Base-by-base conservation (phyloP, 1,140 invertebrate species). In the Aphidius gifuensis region DNA sequence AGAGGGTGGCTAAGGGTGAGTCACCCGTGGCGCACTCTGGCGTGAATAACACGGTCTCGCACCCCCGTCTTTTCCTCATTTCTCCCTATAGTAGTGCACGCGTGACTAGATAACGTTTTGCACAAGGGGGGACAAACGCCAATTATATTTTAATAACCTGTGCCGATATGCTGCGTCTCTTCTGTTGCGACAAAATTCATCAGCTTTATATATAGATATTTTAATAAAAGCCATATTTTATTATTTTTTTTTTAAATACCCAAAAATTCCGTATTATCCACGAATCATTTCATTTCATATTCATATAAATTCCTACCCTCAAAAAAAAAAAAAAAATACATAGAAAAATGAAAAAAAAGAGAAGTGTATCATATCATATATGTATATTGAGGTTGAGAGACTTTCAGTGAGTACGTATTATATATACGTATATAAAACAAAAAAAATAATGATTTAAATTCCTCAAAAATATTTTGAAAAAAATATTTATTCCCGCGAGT, bases 121-220 rank as follows among this genome's bases (percentile, higher is more conserved):
- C 73, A 71, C 71, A 71, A 76, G 75, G 70, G 73, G 58, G 74
- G 69, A 72, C 71, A 71, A 74, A 71, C 69, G 74, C 71, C 74
- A 77, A 79, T 79, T 78, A 78, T 77, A 77, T 76, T 77, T 79
- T 78, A 77, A 79, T 75, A 77, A 73, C 65, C 68, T 66, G 44
- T 9, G 59, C 16, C 45, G 53, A 46, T 38, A 32, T 32, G 23
- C 23, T 32, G 23, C 23, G 23, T 32, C 23, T 32, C 23, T 32
- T 32, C 23, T 32, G 23, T 32, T 32, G 23, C 23, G 23, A 32
- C 23, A 32, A 32, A 32, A 32, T 32, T 32, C 23, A 32, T 32
- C 23, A 32, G 16, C 11, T 53, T 16, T 32, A 38, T 53, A 45
- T 11, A 45, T 45, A 45, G 7, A 45, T 8, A 54, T 7, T 21